Percentiles rank a stretch among this genome's conserved stretches.
These are phyloP conservation scores for Mythimna albipuncta DNA, from an alignment of 2,888 invertebrate genomes.

Conservation along the genomic window DNA sequence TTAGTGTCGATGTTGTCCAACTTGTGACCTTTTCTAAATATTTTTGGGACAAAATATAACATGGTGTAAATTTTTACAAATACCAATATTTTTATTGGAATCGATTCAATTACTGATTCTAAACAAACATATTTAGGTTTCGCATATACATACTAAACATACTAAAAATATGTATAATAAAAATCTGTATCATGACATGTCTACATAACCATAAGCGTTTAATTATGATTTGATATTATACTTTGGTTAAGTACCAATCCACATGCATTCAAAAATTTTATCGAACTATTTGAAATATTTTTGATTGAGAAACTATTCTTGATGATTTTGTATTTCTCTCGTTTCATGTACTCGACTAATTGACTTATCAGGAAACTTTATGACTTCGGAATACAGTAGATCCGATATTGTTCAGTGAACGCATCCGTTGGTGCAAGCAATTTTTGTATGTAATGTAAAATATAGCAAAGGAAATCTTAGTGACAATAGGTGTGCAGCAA, in stretches of 20 bases:
- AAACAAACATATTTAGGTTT: too few species aligned
- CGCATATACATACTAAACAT: too few species aligned
- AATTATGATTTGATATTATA: background rate
- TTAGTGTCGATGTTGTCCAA: too few species aligned
- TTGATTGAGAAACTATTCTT: background rate
- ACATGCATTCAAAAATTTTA: too few species aligned
- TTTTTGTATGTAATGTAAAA: slow-evolving; percentile 11
- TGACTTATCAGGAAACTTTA: slow-evolving; percentile 5
- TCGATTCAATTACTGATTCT: too few species aligned
- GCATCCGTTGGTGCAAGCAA: slow-evolving; percentile 1
- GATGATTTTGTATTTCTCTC: slow-evolving; percentile 31
- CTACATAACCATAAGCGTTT: too few species aligned
- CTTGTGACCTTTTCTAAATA: too few species aligned
- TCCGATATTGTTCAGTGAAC: slow-evolving; percentile 6
- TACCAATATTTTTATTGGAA: too few species aligned
- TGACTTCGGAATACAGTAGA: background rate
- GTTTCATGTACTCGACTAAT: slow-evolving; percentile 30
- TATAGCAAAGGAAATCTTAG: background rate
- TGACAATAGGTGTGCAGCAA: background rate
- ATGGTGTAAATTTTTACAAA: too few species aligned
- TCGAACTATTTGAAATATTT: background rate
- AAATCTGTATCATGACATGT: background rate
- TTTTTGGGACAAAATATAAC: too few species aligned
- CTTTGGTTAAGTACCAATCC: background rate
- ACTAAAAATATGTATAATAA: background rate